Base-by-base conservation (phyloP, 1,140 invertebrate species). In the Aphidius ervi region DNA sequence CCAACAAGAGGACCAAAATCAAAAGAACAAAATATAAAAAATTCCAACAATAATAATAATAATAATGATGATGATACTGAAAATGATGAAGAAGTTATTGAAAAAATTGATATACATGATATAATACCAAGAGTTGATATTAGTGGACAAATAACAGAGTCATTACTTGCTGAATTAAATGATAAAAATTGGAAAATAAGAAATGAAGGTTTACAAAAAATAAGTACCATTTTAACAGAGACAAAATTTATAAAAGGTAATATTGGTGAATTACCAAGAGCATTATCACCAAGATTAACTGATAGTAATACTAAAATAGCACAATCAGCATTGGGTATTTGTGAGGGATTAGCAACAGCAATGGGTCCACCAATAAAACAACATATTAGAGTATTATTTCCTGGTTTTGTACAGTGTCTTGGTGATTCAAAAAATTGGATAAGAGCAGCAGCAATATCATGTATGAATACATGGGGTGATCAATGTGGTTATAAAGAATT, bases 121-220 rank as follows among this genome's bases (percentile, higher is more conserved):
- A 69, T 89, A 45, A 67, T 93, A 61, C 84, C 90, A 7, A 79
- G 92, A 43, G 85, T 88, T 9, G 94, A 97, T 73, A 92, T 98
- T 55, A 89, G 89, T 61, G 82, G 84, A n/a, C 88, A 90, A 68
- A 89, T 98, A 48, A 95, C 92, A 1, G 89, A 93, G 60, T 74
- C 85, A 1, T 75, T 97, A 1, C 75, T 97, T 1, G 86, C 84
- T 46, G 92, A 97, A 75, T 80, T 98, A 60, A 82, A 84, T 39
- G 94, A 97, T 76, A 97, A 96, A 78, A 95, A 96, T 75, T 98
- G 95, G 95, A 97, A 97, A 82, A 85, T 92, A 6, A 84, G 93
- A 55, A 90, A 87, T 66, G 93, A 95, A 79, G 91, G 87, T 4
- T 74, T 95, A 20, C 87, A 89, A 63, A 94, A 93, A 79, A 73